Conservation (phyloP, 2,113 vertebrate genomes). For the Calyptommatus sinebrachiatus region DNA sequence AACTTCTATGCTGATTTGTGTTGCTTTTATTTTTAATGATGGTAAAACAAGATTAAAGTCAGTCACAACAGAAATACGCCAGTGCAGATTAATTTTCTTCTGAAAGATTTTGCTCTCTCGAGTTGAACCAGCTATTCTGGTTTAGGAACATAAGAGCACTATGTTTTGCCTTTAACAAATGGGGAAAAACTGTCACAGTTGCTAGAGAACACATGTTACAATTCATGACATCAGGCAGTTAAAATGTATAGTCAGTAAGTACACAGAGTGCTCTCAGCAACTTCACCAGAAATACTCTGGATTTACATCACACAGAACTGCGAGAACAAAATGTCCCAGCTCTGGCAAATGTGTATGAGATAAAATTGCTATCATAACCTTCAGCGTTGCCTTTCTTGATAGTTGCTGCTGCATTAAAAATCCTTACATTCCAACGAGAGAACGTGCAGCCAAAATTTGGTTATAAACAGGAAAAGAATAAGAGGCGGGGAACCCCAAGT, state of each 20-base stretch:
- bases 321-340: constrained; percentile 65
- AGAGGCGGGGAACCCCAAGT: background rate
- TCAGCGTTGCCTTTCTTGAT: constrained; percentile 59
- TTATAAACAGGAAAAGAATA: constrained; percentile 17
- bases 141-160: background rate
- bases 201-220: constrained; percentile 70
- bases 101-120: background rate
- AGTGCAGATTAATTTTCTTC: background rate
- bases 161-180: background rate
- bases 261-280: constrained; percentile 62
- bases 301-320: constrained; percentile 65
- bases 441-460: constrained; percentile 35
- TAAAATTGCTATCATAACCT: constrained; percentile 52
- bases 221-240: constrained; percentile 64
- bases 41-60: background rate
- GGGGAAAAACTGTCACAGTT: background rate
- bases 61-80: too few relatives aligned
- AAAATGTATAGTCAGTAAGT: constrained; percentile 62
- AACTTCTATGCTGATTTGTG: background rate
- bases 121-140: constrained; percentile 13
- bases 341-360: constrained; percentile 56
- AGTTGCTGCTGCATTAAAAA: constrained; percentile 17
- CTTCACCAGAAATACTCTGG: constrained; percentile 62
- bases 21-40: background rate
- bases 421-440: constrained; percentile 22